phyloP scores from a whole-genome alignment of 30 jellyfish, hydroid and myxozoan genomes.

The Turritopsis rubra region DNA sequence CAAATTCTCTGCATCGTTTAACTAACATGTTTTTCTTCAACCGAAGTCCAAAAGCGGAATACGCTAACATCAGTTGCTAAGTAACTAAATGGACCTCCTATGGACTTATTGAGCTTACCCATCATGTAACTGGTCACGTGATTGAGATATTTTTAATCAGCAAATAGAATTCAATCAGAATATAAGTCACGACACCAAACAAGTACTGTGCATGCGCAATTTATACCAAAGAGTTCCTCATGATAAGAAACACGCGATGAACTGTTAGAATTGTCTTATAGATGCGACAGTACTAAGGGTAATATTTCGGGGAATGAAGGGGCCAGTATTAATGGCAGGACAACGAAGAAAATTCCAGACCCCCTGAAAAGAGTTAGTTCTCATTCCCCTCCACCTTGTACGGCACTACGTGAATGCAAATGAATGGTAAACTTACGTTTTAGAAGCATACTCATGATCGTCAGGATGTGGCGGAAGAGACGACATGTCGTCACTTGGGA shows the following conservation, averaged over 20 bases:
- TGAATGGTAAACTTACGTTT: slow-evolving; percentile 1
- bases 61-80: not conserved
- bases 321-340: no score
- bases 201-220: not conserved
- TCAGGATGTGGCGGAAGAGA: slow-evolving; percentile 14
- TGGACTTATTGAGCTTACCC: not conserved
- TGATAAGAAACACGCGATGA: no score
- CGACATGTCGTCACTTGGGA: slow-evolving; percentile 9
- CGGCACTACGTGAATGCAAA: no score
- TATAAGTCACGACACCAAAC: not conserved
- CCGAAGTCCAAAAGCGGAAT: not conserved
- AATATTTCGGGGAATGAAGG: no score
- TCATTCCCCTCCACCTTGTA: no score
- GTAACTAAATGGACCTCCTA: not conserved
- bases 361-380: no score
- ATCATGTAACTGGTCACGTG: not conserved
- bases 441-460: slow-evolving; percentile 5
- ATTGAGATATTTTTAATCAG: not conserved
- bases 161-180: not conserved
- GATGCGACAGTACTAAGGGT: no score
- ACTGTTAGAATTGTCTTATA: no score
- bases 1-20: not conserved
- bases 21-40: not conserved
- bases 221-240: no score
- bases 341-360: no score